Evolutionary conservation across 2,888 invertebrate genomes (phyloP), one percentile per base, ranked within the genome.

Genomic region (Campoplex nolae): DNA sequence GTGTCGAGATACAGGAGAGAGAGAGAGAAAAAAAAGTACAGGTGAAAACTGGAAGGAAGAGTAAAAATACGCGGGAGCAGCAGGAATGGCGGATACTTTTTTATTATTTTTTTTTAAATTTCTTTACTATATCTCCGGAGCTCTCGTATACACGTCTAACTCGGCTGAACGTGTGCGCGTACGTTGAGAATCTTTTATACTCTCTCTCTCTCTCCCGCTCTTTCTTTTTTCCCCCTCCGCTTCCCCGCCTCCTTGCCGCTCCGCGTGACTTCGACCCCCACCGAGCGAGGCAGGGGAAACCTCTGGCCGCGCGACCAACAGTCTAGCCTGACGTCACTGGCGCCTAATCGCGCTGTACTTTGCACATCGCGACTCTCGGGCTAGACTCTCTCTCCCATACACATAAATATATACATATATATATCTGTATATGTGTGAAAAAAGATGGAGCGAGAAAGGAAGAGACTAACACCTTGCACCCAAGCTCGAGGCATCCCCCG

Each of bases 301-400:
- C 83, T 79, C 87, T 84, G 73, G 88, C 84, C 42, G n/a, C 68
- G 75, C 86, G 85, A 87, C 88, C 78, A 86, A 88, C 89, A 84
- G 87, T 90, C 89, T 88, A 83, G 89, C 84, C 89, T 92, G 91
- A 92, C 92, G 92, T 92, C 92, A 92, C 91, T 92, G 92, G 92
- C 92, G 92, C 92, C 92, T 92, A 92, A 92, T 91, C 90, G 89
- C 89, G 88, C 87, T 88, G 90, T 90, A 89, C 89, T 89, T 89
- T 86, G 89, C 89, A 88, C 88, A 88, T 84, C 87, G 78, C 77
- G 86, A 80, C 79, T 86, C 78, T 85, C 82, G 74, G 82, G 65
- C 79, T 81, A 76, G 87, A 83, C 83, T 84, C 87, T n/a, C 48
- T 16, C 45, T 32, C 32, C 2, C 32, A 32, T 32, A 58, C 58